These are phyloP conservation scores for Eristalinus sepulchralis DNA, from an alignment of 2,888 invertebrate genomes.

Conservation along the genomic window DNA sequence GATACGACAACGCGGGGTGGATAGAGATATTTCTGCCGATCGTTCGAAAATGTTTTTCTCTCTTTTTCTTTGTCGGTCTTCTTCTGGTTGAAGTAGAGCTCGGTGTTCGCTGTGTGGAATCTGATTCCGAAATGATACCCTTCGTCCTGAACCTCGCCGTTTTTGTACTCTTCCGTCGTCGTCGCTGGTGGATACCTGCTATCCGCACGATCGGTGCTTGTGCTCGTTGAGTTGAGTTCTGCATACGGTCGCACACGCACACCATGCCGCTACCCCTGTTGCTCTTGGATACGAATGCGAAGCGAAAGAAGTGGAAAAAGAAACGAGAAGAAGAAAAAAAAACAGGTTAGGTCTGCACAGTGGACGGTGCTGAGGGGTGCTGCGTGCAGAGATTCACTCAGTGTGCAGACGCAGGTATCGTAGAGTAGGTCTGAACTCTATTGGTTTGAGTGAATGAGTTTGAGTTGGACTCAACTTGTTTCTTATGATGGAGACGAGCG, in stretches of 20 bases:
- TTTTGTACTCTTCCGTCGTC: constrained; percentile 76
- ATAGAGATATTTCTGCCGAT: constrained; percentile 36
- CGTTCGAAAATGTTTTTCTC: constrained; percentile 5
- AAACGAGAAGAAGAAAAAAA: constrained; percentile 29
- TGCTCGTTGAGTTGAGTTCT: constrained; percentile 7
- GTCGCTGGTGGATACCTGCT: constrained; percentile 44
- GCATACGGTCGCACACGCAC: constrained; percentile 24
- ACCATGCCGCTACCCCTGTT: constrained; percentile 47
- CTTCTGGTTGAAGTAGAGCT: constrained; percentile 14
- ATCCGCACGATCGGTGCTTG: constrained; percentile 40
- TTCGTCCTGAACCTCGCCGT: constrained; percentile 80
- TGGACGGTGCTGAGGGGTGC: constrained; percentile 35
- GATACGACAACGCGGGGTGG: constrained; percentile 24
- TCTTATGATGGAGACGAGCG: background rate
- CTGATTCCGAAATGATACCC: constrained; percentile 83
- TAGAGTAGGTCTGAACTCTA: constrained; percentile 5
- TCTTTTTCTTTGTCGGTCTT: background rate
- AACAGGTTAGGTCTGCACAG: constrained; percentile 62
- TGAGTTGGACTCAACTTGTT: background rate
- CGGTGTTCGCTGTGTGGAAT: constrained; percentile 80
- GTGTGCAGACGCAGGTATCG: constrained; percentile 40
- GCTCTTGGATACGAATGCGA: constrained; percentile 49
- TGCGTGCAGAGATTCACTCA: constrained; percentile 35
- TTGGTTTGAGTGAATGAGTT: background rate
- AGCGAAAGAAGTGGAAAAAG: constrained; percentile 11